These are phyloP conservation scores for Hydropotes inermis DNA, from an alignment of 2,113 vertebrate species.

Conservation along the genomic window DNA sequence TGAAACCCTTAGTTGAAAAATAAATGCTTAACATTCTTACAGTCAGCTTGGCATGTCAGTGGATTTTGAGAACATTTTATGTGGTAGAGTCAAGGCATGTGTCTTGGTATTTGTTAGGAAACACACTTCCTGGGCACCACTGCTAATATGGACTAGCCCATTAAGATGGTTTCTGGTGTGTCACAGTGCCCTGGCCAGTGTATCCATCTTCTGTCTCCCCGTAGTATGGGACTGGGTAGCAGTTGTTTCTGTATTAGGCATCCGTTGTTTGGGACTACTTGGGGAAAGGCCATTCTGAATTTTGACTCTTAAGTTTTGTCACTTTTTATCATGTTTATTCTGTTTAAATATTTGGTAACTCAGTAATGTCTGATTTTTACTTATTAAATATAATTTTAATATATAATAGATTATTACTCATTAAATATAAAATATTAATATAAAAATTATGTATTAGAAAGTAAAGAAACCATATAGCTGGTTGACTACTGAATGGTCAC, in stretches of 20 bases:
- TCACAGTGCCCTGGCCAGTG: neutral
- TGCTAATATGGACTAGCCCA: neutral
- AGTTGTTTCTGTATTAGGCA: neutral
- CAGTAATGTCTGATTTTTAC: constrained; percentile 16
- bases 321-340: constrained; percentile 13
- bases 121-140: neutral
- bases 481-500: neutral
- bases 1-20: neutral
- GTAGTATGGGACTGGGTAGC: neutral
- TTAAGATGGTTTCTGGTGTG: neutral
- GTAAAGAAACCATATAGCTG: neutral
- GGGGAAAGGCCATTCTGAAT: neutral
- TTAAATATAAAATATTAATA: neutral
- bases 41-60: neutral
- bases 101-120: neutral
- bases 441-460: neutral
- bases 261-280: neutral
- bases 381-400: neutral
- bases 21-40: neutral
- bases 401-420: neutral
- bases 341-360: constrained; percentile 30
- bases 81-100: neutral
- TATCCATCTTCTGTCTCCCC: neutral
- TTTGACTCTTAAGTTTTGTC: neutral
- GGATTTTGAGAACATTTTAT: constrained; percentile 22